Percentiles rank a stretch among this genome's conserved stretches.
Conservation (phyloP, 2,113 vertebrate species). For the Chaetorhynchus papuensis region DNA sequence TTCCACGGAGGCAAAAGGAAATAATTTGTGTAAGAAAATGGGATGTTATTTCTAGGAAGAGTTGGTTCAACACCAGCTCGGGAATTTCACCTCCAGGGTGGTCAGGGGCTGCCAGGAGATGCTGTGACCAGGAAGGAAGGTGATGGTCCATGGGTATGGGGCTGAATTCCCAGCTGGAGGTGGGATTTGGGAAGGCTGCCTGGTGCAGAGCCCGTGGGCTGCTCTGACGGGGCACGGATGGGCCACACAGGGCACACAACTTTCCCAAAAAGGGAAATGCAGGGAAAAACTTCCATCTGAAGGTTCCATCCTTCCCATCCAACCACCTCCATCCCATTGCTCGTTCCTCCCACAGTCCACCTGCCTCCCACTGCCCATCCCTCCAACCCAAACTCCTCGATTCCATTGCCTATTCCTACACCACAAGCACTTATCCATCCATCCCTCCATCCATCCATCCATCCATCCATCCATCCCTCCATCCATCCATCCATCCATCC, state of each 20-base stretch:
- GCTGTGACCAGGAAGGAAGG: not conserved
- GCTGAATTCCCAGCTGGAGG: not conserved
- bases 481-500: not conserved
- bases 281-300: not conserved
- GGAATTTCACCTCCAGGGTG: not conserved
- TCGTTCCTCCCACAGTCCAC: fast-evolving
- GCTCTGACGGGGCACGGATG: not conserved
- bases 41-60: not conserved
- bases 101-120: fast-evolving
- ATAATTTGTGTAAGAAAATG: constrained; percentile 15
- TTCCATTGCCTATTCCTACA: too few relatives aligned
- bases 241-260: fast-evolving
- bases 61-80: fast-evolving
- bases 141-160: not conserved
- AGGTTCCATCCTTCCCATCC: not conserved
- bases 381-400: not conserved
- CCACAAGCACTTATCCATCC: not conserved
- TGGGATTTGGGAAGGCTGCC: not conserved
- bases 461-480: not conserved
- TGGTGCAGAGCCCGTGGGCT: not conserved
- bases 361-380: not conserved
- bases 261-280: not conserved
- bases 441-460: not conserved
- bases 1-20: not conserved
- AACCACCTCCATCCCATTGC: not conserved